Evolutionary conservation across 2,113 vertebrate genomes (phyloP).

Genomic region (Petroica traversi): DNA sequence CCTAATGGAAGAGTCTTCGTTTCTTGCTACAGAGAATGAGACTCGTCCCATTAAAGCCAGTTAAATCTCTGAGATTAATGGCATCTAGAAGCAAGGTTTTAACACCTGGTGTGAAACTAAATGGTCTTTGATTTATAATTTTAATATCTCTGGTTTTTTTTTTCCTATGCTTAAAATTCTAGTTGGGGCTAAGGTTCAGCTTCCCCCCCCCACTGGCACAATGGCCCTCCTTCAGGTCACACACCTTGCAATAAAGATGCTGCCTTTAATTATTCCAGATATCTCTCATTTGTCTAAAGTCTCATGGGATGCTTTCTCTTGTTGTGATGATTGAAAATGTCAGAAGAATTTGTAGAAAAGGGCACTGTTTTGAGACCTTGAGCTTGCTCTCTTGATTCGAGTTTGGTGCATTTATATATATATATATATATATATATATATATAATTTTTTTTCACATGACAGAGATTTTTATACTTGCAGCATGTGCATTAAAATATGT

Average conservation of each 20-base stretch:
- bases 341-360: neutral
- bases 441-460: neutral
- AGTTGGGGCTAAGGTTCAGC: neutral
- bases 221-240: neutral
- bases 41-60: neutral
- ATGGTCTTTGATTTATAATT: neutral
- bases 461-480: neutral
- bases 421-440: no score
- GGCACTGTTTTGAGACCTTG: neutral
- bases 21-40: neutral
- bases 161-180: neutral
- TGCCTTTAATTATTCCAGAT: neutral
- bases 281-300: neutral
- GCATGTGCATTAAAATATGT: neutral
- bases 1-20: neutral
- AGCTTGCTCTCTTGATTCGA: neutral
- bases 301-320: neutral
- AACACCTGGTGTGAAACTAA: slow-evolving; percentile 4
- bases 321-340: neutral
- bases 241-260: neutral
- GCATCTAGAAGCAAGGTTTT: neutral
- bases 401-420: neutral
- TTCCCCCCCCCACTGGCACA: neutral
- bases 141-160: neutral
- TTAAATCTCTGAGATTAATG: slow-evolving; percentile 21